Evolutionary conservation across 1,140 invertebrate genomes (phyloP).

Genomic region (Ceratina japonica): DNA sequence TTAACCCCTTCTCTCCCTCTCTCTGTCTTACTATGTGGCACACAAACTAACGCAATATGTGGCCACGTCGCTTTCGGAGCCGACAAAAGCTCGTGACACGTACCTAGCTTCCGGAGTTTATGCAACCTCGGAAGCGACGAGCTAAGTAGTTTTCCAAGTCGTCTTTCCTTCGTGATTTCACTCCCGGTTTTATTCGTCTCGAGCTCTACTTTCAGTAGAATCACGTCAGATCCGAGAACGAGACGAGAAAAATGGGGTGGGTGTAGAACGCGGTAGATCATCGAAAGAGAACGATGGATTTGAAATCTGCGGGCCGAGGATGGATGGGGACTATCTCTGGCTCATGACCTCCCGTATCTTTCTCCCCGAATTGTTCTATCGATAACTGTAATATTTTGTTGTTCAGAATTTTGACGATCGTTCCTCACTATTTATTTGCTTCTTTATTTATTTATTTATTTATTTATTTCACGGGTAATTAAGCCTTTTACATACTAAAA

Average conservation of each 20-base stretch:
- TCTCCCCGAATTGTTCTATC: constrained; percentile 19
- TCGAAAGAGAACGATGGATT: constrained; percentile 20
- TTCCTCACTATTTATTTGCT: too few species aligned
- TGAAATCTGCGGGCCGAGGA: constrained; percentile 50
- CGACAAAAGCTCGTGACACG: constrained; percentile 33
- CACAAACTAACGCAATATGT: not conserved
- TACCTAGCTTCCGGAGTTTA: constrained; percentile 31
- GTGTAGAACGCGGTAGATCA: not conserved
- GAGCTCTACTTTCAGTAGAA: not conserved
- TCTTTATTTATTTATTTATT: too few species aligned
- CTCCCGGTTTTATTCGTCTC: not conserved
- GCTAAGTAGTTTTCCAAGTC: not conserved
- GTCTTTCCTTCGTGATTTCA: not conserved
- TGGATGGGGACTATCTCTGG: constrained; percentile 20
- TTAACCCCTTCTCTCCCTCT: not conserved
- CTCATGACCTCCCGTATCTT: constrained; percentile 29
- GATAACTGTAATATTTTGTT: not conserved
- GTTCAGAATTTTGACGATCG: too few species aligned
- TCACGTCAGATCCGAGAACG: not conserved
- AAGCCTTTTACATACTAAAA: too few species aligned
- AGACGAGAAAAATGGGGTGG: constrained; percentile 3
- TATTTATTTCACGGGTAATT: too few species aligned
- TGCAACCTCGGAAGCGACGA: not conserved
- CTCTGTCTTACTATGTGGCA: constrained; percentile 16
- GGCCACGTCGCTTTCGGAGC: not conserved